Base-by-base conservation (phyloP, 2,888 invertebrate species). In the Diogma glabrata region DNA sequence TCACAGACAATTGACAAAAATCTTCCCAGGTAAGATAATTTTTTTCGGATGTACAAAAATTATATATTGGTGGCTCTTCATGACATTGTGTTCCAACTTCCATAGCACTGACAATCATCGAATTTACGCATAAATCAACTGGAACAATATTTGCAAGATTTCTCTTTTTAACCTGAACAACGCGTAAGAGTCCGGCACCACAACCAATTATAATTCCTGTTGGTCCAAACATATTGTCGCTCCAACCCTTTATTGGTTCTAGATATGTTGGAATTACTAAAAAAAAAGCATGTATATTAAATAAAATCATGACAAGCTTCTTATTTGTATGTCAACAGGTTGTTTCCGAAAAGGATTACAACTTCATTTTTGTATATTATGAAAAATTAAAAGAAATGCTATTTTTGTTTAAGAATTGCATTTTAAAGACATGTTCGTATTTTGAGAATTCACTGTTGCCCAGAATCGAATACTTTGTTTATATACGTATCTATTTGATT, bases 21-120 rank as follows among this genome's bases (percentile, higher is more conserved):
- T 83, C 75, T 0, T 73, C 76, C 94, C 94, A 96, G 0, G 81
- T 82, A 38, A 94, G 69, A 2, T 82, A 80, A 62, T 91, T 89
- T 54, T 86, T 78, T 2, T 75, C 74, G 0, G 89, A 86, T 1
- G 92, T 87, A 2, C 91, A 87, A 66, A 83, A 89, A 70, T 94
- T 93, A 72, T 86, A 93, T 43, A 93, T 81, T 0, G 80, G 74
- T 2, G 74, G 75, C 33, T 73, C 72, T 9, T 51, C 51, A 33
- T 52, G 53, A 9, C n/a, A 14, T 9, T 48, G 30, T 7, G 43
- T 6, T 17, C 10, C 47, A 17, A 72, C 67, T 20, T 70, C 64
- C 71, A 71, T 72, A 23, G 65, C 71, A 22, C 66, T 61, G 9
- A 71, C 68, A 53, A 74, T 57, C 43, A 72, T 60, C 47, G 69